phyloP scores from a whole-genome alignment of 2,797 vertebrate genomes.

The Sphenopsis melanotis region DNA sequence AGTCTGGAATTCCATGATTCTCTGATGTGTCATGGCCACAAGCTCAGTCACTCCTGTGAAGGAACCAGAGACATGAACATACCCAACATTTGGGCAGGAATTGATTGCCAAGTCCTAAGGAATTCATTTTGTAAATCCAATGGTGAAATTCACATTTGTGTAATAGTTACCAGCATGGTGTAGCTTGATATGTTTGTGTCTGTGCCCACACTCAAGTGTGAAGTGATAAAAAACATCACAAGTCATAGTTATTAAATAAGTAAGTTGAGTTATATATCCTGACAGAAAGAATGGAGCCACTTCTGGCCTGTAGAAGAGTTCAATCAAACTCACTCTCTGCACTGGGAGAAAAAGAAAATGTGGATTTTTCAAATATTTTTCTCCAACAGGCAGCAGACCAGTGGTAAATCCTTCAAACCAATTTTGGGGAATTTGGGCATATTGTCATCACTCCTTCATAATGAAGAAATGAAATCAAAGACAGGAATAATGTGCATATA shows the following conservation, averaged over 20 bases:
- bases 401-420: neutral
- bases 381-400: neutral
- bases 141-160: neutral
- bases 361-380: neutral
- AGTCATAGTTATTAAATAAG: neutral
- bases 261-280: neutral
- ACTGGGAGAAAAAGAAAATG: neutral
- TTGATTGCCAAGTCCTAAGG: neutral
- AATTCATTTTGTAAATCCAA: neutral
- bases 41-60: neutral
- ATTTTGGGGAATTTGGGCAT: neutral
- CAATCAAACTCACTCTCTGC: neutral
- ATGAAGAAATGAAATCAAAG: neutral
- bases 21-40: neutral
- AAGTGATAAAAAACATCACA: neutral
- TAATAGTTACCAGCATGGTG: too few species aligned
- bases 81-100: neutral
- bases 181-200: neutral
- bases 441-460: neutral
- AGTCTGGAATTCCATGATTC: neutral
- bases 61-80: rapidly evolving
- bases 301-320: neutral
- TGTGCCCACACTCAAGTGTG: neutral
- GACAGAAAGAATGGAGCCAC: neutral
- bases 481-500: neutral